phyloP scores from a whole-genome alignment of 1,140 invertebrate genomes.

The Bicyclus anynana region DNA sequence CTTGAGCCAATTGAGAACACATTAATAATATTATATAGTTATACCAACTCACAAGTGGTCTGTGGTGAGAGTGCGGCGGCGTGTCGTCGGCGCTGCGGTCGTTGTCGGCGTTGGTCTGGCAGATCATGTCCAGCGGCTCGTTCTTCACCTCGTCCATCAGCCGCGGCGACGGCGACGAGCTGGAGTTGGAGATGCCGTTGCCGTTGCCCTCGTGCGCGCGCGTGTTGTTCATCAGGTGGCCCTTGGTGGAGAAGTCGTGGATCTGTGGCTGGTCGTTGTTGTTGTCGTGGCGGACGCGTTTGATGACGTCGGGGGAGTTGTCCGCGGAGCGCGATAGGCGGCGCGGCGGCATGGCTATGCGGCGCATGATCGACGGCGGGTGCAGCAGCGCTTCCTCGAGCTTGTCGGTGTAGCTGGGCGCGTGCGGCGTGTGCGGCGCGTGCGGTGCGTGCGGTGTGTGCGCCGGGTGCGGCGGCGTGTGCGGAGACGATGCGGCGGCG shows the following conservation, averaged over 20 bases:
- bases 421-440: constrained; percentile 65
- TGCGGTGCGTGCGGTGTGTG: constrained; percentile 70
- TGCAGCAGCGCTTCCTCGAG: constrained; percentile 80
- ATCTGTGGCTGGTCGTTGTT: constrained; percentile 78
- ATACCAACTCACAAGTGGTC: constrained; percentile 82
- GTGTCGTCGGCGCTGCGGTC: constrained; percentile 84
- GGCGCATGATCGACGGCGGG: constrained; percentile 78
- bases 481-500: constrained; percentile 48
- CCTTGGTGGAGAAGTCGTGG: constrained; percentile 84
- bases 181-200: constrained; percentile 76
- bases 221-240: constrained; percentile 74
- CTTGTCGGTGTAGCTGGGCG: constrained; percentile 78
- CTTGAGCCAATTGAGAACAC: too few relatives aligned
- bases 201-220: constrained; percentile 66
- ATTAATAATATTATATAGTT: too few relatives aligned
- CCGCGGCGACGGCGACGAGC: constrained; percentile 79
- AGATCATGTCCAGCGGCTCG: constrained; percentile 87
- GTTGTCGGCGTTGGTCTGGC: constrained; percentile 82
- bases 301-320: constrained; percentile 79
- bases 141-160: constrained; percentile 85
- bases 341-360: constrained; percentile 81
- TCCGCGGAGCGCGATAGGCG: constrained; percentile 80
- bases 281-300: constrained; percentile 78
- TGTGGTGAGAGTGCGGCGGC: constrained; percentile 82
- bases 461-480: constrained; percentile 74